phyloP scores from a whole-genome alignment of 2,113 vertebrate species.

The Scomber colias region DNA sequence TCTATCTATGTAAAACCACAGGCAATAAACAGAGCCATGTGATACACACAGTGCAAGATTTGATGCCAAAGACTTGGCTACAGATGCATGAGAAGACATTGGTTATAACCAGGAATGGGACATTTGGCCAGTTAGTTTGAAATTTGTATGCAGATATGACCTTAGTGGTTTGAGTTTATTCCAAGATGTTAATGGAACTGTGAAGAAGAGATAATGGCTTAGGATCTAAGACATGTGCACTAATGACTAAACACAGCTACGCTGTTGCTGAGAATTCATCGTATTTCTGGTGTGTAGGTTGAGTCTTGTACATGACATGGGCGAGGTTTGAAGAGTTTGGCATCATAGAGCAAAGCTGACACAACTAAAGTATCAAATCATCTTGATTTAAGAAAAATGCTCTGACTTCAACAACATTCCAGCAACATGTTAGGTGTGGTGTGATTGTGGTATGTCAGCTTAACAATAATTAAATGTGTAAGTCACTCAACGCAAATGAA shows the following conservation, averaged over 20 bases:
- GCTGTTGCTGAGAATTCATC: neutral
- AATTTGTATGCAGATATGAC: constrained; percentile 35
- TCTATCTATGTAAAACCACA: constrained; percentile 59
- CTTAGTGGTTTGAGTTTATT: constrained; percentile 27
- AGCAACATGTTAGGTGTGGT: constrained; percentile 53
- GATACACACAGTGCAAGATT: constrained; percentile 48
- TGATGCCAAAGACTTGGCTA: constrained; percentile 57
- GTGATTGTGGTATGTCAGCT: constrained; percentile 51
- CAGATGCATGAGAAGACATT: constrained; percentile 31
- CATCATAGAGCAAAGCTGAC: constrained; percentile 10
- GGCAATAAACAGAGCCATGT: constrained; percentile 61
- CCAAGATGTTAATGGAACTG: constrained; percentile 40
- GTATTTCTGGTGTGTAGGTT: constrained; percentile 39
- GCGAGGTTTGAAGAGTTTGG: constrained; percentile 17
- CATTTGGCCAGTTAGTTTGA: constrained; percentile 28
- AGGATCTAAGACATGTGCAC: constrained; percentile 4
- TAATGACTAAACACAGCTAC: constrained; percentile 10
- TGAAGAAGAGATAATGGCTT: constrained; percentile 3
- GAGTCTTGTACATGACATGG: constrained; percentile 29
- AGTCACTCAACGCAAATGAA: constrained; percentile 32
- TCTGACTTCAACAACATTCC: constrained; percentile 18
- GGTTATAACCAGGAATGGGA: constrained; percentile 51
- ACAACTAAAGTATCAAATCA: constrained; percentile 35
- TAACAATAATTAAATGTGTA: constrained; percentile 43
- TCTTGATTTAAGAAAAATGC: neutral